Evolutionary conservation across 2,888 invertebrate species (phyloP), one percentile per base, ranked within the genome.

Genomic region (Lycaena phlaeas): DNA sequence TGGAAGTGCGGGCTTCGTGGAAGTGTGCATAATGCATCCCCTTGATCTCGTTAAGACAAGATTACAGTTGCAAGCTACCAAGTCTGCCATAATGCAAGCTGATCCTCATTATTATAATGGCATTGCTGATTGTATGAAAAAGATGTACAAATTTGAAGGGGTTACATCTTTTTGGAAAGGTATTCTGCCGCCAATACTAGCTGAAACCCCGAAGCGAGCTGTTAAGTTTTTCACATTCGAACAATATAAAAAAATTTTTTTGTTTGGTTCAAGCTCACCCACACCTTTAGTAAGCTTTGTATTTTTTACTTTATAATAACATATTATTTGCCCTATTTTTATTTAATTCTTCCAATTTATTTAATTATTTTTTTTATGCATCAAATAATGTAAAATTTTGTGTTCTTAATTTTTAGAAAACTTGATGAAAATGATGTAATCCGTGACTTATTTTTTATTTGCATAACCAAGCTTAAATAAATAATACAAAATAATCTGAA

Each of bases 11-110:
- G 95, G 94, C 68, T 96, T 97, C 73, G 89, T 96, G 36, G 97
- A 97, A 87, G 95, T 97, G 46, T 95, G 94, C 68, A 91, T 97
- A 38, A 97, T 97, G 97, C 97, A 97, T 77, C 97, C 97, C 0
- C 78, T 97, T 65, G 97, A 97, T 75, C 86, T 97, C 44, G 90
- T 97, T 2, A 97, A 97, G 81, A 97, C 97, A 1, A 87, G 97
- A 53, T 47, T 84, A 38, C 84, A 84, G 48, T 52, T 82, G 25
- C 84, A 84, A 49, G 56, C 75, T 2, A 71, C 63, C 2, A 66
- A 55, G 45, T 49, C 60, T 2, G 40, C 49, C 0, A 34, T 58
- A 22, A 55, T 55, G 37, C 56, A 51, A 43, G 61, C 81, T 42
- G 88, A 88, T 59, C 87, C 88, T 28, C 75, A 86, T 48, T 86